Conservation (phyloP, 1,140 invertebrate genomes). For the Caenorhabditis inopinata region DNA sequence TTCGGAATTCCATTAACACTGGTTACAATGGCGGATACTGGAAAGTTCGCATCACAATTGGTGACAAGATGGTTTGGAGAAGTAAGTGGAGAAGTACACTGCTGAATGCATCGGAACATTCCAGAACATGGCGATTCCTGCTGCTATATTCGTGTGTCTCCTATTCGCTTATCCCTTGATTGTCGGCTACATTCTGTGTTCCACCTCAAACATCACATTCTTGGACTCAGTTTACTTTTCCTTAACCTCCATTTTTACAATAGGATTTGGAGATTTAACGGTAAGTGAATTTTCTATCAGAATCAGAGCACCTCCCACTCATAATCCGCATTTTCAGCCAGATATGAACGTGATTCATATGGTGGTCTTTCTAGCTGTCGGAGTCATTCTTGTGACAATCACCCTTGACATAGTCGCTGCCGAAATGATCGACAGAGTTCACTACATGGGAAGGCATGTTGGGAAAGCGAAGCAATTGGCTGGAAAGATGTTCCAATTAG, state of each 20-base stretch:
- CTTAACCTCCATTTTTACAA: slow-evolving; percentile 45
- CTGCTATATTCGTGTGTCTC: slow-evolving; percentile 36
- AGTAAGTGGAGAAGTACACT: not conserved
- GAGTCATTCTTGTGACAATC: slow-evolving; percentile 44
- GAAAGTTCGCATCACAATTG: slow-evolving; percentile 42
- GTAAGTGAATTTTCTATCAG: not conserved
- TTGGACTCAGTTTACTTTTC: slow-evolving; percentile 47
- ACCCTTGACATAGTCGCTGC: slow-evolving; percentile 46
- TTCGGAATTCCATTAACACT: slow-evolving; percentile 44
- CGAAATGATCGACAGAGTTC: slow-evolving; percentile 42
- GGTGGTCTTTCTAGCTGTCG: slow-evolving; percentile 40
- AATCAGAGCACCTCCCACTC: not conserved
- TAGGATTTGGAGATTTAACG: slow-evolving; percentile 46
- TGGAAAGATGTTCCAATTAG: slow-evolving; percentile 44
- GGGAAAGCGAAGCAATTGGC: slow-evolving; percentile 43
- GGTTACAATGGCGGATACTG: slow-evolving; percentile 48
- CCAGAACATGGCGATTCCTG: slow-evolving; percentile 41
- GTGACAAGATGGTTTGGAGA: slow-evolving; percentile 40
- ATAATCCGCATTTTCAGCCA: slow-evolving; percentile 41
- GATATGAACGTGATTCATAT: slow-evolving; percentile 38
- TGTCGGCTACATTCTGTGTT: slow-evolving; percentile 32
- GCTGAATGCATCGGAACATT: not conserved
- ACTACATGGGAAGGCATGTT: slow-evolving; percentile 46
- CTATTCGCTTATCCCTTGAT: slow-evolving; percentile 38
- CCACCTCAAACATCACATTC: slow-evolving; percentile 24